Evolutionary conservation across 2,888 invertebrate species (phyloP).

Genomic region (Exocentrus adspersus): DNA sequence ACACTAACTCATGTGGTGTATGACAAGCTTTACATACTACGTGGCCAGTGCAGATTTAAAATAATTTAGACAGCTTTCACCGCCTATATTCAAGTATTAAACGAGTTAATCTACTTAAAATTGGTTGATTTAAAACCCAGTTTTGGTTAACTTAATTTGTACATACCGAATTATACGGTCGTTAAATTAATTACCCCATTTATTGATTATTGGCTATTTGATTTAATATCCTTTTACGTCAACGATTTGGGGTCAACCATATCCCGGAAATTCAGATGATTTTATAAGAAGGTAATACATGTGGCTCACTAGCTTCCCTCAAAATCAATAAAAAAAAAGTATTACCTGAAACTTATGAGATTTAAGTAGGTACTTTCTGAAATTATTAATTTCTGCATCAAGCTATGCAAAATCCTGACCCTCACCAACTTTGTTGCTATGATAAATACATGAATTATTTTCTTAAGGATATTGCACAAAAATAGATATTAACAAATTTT

Average conservation of each 20-base stretch:
- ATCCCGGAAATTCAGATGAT: not conserved
- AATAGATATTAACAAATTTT: no score
- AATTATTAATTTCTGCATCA: no score
- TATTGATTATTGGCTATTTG: conserved; percentile 12
- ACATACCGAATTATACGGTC: conserved; percentile 17
- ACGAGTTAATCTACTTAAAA: conserved; percentile 32
- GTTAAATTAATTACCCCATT: conserved; percentile 7
- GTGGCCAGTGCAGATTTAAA: conserved; percentile 23
- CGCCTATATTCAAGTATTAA: conserved; percentile 25
- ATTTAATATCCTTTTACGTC: conserved; percentile 10
- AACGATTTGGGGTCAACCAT: not conserved
- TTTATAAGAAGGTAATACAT: not conserved
- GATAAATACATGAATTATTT: no score
- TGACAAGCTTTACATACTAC: conserved; percentile 27
- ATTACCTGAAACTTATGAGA: no score
- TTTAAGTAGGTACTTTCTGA: no score
- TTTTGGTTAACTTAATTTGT: conserved; percentile 15
- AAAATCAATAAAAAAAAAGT: no score
- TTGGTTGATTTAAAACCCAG: conserved; percentile 5
- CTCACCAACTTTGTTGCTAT: no score
- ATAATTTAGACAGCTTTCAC: conserved; percentile 34
- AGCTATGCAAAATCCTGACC: no score
- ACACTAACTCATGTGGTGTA: conserved; percentile 18
- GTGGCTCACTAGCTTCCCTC: not conserved
- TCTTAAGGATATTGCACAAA: no score